phyloP scores from a whole-genome alignment of 2,113 vertebrate species.

The Boulengeromyrus knoepffleri region DNA sequence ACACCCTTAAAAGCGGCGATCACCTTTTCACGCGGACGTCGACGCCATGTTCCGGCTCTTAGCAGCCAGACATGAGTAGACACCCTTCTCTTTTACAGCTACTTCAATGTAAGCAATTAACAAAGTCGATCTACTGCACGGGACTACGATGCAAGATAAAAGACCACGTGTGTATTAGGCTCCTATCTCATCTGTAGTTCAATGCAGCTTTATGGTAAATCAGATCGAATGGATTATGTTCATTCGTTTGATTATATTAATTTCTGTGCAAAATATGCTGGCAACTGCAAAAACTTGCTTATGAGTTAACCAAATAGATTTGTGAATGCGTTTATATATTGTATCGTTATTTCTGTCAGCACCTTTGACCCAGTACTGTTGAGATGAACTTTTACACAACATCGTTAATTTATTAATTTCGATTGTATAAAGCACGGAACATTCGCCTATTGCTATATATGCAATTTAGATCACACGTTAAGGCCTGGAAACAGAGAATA shows the following conservation, averaged over 20 bases:
- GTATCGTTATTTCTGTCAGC: not conserved
- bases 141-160: not conserved
- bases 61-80: slow-evolving; percentile 6
- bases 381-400: not conserved
- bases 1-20: slow-evolving; percentile 25
- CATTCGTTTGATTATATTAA: not conserved
- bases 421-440: not conserved
- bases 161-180: not conserved
- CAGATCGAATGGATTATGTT: not conserved
- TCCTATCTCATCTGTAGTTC: not conserved
- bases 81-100: not conserved
- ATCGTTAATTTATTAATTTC: not conserved
- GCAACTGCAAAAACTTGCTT: not conserved
- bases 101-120: slow-evolving; percentile 3
- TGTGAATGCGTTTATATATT: not conserved
- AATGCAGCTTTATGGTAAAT: not conserved
- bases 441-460: not conserved
- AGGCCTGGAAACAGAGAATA: not conserved
- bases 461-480: not conserved
- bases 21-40: slow-evolving; percentile 31
- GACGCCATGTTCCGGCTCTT: slow-evolving; percentile 20
- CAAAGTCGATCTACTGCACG: not conserved
- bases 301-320: not conserved
- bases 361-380: not conserved
- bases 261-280: not conserved